Evolutionary conservation across 2,113 vertebrate species (phyloP).

Genomic region (Cyphomyrus discorhynchus): DNA sequence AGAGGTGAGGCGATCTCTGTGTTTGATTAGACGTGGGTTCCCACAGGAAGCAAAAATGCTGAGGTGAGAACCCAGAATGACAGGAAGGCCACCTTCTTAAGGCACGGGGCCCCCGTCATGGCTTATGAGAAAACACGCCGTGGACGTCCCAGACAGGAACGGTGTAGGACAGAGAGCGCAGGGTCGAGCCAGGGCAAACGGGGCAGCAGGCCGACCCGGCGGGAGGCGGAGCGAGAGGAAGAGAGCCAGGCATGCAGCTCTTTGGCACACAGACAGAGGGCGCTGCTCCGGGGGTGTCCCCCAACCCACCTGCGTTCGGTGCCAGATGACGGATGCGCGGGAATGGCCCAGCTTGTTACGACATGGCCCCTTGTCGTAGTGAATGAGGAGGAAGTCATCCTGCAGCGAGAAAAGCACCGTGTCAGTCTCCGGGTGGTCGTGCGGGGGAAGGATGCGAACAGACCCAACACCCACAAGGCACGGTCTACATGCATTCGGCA

Average conservation of each 20-base stretch:
- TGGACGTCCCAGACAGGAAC: neutral
- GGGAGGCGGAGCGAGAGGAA: neutral
- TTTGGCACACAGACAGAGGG: neutral
- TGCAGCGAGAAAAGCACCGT: conserved; percentile 29
- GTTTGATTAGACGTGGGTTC: neutral
- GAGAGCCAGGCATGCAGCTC: neutral
- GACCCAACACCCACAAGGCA: neutral
- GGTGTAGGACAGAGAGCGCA: neutral
- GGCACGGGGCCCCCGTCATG: neutral
- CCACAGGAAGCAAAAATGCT: neutral
- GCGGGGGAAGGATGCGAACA: neutral
- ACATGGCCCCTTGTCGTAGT: conserved; percentile 82
- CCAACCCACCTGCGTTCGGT: conserved; percentile 71
- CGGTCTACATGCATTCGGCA: neutral
- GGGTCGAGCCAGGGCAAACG: neutral
- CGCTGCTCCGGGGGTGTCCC: neutral
- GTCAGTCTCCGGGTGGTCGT: neutral
- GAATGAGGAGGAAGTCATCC: conserved; percentile 82
- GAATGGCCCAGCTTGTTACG: conserved; percentile 81
- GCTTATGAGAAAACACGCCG: neutral
- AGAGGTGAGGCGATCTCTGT: neutral
- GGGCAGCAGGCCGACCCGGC: neutral
- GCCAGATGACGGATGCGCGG: conserved; percentile 82
- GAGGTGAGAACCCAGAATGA: neutral
- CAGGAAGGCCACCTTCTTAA: neutral